phyloP scores from a whole-genome alignment of 2,113 vertebrate genomes.

The Saguinus midas region DNA sequence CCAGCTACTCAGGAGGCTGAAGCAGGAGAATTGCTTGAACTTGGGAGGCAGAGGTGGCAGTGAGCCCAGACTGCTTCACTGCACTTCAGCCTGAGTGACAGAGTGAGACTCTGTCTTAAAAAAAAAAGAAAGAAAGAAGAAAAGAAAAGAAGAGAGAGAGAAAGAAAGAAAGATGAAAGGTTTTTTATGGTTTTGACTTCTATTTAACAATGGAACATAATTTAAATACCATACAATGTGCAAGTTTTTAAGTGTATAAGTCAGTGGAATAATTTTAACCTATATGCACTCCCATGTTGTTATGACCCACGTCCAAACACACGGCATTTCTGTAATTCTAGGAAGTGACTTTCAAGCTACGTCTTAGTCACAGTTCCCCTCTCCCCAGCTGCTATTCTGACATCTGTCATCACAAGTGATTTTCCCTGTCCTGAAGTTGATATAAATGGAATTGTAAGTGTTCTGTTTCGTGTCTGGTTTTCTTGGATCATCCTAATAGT shows the following conservation, averaged over 20 bases:
- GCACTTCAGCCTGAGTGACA: too few species aligned
- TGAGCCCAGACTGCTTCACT: too few species aligned
- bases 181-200: neutral
- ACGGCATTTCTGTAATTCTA: neutral
- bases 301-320: neutral
- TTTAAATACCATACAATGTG: neutral
- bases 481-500: neutral
- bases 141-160: too few species aligned
- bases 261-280: neutral
- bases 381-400: neutral
- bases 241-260: neutral
- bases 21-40: too few species aligned
- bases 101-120: too few species aligned
- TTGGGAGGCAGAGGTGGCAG: too few species aligned
- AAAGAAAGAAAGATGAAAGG: neutral
- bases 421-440: neutral
- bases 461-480: neutral
- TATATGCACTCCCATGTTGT: neutral
- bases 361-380: neutral
- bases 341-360: neutral
- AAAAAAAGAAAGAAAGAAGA: too few species aligned
- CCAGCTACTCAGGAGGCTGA: too few species aligned
- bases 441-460: neutral
- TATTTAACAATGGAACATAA: neutral
- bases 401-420: neutral